These are phyloP conservation scores for Hippopotamyrus pictus DNA, from an alignment of 2,797 vertebrate species.

Conservation along the genomic window DNA sequence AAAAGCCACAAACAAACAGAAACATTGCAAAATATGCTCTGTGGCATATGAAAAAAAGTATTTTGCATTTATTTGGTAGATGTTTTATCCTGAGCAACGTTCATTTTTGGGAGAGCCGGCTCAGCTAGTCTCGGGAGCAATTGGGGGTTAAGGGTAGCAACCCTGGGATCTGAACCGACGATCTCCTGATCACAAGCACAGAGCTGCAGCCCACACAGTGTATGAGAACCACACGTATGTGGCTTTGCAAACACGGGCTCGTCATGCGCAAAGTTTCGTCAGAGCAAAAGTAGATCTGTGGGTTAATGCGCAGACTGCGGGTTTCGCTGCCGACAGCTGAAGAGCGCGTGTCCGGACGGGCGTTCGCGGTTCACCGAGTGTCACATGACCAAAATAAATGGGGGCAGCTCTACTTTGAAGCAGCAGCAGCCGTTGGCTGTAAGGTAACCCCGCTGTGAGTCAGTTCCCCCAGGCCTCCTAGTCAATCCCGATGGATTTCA, in stretches of 20 bases:
- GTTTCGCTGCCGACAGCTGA: background rate
- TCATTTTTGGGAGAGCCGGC: background rate
- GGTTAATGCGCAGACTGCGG: background rate
- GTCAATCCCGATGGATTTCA: background rate
- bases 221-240: background rate
- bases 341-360: background rate
- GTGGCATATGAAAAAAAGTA: background rate
- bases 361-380: background rate
- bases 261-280: background rate
- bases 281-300: background rate
- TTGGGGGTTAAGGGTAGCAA: background rate
- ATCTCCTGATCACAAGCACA: background rate
- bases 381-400: background rate
- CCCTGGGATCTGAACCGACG: background rate
- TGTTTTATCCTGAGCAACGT: background rate
- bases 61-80: background rate
- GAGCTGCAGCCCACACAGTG: background rate
- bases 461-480: background rate
- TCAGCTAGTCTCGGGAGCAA: background rate
- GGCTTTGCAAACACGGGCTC: background rate
- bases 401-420: background rate
- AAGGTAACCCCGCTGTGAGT: background rate
- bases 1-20: background rate
- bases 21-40: background rate
- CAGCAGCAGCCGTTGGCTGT: background rate